A percentile compares a stretch with the other conserved stretches of the same genome.
Conservation (phyloP, 2,113 vertebrate genomes). For the Dunckerocampus dactyliophorus region DNA sequence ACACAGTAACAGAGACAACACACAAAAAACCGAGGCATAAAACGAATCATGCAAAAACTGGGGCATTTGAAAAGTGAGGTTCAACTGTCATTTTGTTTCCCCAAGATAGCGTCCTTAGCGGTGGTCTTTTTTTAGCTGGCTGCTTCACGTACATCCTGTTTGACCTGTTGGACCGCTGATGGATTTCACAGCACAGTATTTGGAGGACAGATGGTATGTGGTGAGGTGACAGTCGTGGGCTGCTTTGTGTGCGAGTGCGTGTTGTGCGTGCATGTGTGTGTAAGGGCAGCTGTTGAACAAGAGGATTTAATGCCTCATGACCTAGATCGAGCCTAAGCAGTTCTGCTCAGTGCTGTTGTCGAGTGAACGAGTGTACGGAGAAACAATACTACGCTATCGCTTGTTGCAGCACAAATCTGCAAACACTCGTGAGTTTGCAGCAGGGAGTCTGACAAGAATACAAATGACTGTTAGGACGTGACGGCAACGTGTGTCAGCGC, state of each 20-base stretch:
- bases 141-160: conserved; percentile 38
- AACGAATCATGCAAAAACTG: too few relatives aligned
- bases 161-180: conserved; percentile 56
- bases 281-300: conserved; percentile 53
- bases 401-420: conserved; percentile 12
- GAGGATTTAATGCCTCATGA: conserved; percentile 68
- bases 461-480: conserved; percentile 6
- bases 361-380: conserved; percentile 5
- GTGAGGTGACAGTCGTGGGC: conserved; percentile 47
- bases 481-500: conserved; percentile 16
- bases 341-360: conserved; percentile 7
- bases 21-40: too few relatives aligned
- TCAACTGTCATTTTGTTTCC: too few relatives aligned
- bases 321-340: conserved; percentile 53
- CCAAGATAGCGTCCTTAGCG: too few relatives aligned
- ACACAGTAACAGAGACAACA: too few relatives aligned
- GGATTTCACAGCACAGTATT: conserved; percentile 62
- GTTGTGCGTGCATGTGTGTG: conserved; percentile 26
- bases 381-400: conserved; percentile 11
- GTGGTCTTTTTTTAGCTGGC: conserved; percentile 23
- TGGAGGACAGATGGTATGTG: conserved; percentile 70
- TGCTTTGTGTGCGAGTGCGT: conserved; percentile 11
- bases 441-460: conserved; percentile 14
- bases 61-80: too few relatives aligned
- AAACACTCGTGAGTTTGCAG: conserved; percentile 2